These are phyloP conservation scores for Elymnias hypermnestra DNA, from an alignment of 1,140 invertebrate species.

Conservation along the genomic window DNA sequence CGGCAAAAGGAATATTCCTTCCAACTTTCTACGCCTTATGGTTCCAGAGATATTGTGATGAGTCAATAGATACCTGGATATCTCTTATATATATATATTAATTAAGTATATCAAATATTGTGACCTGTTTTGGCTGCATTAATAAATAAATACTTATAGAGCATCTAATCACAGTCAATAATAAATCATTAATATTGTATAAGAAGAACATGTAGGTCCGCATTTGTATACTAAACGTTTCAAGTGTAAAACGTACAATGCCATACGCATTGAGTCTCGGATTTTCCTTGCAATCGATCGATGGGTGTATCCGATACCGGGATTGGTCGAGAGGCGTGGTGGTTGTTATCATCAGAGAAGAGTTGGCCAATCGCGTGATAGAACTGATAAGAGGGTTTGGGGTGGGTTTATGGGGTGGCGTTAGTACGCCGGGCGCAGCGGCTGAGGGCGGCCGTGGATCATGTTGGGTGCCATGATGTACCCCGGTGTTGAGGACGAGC, in stretches of 20 bases:
- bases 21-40: too few species aligned
- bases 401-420: slow-evolving; percentile 49
- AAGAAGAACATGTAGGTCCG: slow-evolving; percentile 6
- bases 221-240: slow-evolving; percentile 26
- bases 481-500: slow-evolving; percentile 69
- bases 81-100: too few species aligned
- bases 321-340: slow-evolving; percentile 66
- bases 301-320: slow-evolving; percentile 48
- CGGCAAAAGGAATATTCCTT: too few species aligned
- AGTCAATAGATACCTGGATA: too few species aligned
- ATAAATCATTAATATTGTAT: too few species aligned
- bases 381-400: slow-evolving; percentile 66
- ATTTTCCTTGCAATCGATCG: slow-evolving; percentile 62
- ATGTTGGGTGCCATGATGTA: slow-evolving; percentile 75
- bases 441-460: slow-evolving; percentile 53
- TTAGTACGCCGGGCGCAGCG: slow-evolving; percentile 56
- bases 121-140: too few species aligned
- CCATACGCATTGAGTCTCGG: slow-evolving; percentile 45
- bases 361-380: slow-evolving; percentile 53
- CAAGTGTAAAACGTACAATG: slow-evolving; percentile 56
- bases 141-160: too few species aligned
- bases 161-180: too few species aligned
- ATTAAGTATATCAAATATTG: too few species aligned
- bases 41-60: too few species aligned
- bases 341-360: slow-evolving; percentile 55